These are phyloP conservation scores for Psittacara wagleri DNA, from an alignment of 2,113 vertebrate species.

Conservation along the genomic window DNA sequence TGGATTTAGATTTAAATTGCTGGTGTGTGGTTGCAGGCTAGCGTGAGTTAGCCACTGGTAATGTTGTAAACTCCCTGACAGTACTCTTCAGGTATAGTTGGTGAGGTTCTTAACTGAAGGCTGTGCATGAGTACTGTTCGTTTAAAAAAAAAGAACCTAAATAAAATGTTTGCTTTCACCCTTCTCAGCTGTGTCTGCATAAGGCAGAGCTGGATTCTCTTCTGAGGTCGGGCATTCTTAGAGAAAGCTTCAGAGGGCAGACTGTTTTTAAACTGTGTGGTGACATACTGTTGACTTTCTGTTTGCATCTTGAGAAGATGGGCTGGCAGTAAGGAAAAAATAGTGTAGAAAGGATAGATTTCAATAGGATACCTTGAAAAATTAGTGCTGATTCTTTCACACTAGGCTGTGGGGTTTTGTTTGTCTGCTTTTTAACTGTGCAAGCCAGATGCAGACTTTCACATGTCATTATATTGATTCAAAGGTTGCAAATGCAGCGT, in stretches of 20 bases:
- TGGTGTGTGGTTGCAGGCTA: background rate
- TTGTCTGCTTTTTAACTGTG: background rate
- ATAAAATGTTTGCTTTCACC: background rate
- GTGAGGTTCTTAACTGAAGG: background rate
- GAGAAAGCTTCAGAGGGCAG: background rate
- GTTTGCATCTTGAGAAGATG: background rate
- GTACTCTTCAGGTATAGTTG: background rate
- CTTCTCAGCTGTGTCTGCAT: background rate
- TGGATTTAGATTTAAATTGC: background rate
- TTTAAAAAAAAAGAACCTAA: background rate
- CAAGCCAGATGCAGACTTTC: background rate
- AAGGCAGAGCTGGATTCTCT: background rate
- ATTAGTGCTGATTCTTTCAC: background rate
- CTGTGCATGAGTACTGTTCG: background rate
- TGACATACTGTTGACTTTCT: background rate
- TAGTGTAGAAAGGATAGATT: background rate
- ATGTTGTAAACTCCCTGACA: background rate
- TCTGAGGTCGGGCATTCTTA: background rate
- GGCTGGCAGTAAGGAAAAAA: background rate
- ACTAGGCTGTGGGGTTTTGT: accelerated
- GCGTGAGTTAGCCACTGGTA: background rate
- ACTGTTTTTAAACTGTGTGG: background rate
- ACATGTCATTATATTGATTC: background rate
- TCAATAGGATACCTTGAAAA: background rate
- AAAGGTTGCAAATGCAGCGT: background rate